Conservation (phyloP, 2,113 vertebrate species). For the Brienomyrus brachyistius region DNA sequence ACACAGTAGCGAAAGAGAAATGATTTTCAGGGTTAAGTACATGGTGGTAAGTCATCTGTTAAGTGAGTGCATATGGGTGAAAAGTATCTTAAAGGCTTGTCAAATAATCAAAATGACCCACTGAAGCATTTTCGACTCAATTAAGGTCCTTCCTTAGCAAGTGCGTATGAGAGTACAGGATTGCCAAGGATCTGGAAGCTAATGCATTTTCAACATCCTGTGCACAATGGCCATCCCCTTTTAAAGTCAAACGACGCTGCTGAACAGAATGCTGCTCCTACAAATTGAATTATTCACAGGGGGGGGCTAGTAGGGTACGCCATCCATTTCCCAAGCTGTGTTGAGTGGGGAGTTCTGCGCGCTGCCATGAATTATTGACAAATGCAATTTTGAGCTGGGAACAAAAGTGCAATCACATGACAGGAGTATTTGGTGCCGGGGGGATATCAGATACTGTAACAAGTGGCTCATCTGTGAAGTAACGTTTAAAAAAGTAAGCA, state of each 20-base stretch:
- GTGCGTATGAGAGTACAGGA: not conserved
- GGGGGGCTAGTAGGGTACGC: conserved; percentile 46
- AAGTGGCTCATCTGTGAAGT: not conserved
- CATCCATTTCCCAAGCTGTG: conserved; percentile 51
- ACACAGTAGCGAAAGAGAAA: not conserved
- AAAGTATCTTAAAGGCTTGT: not conserved
- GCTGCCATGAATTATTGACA: conserved; percentile 62
- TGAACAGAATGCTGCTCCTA: conserved; percentile 40
- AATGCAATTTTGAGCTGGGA: conserved; percentile 38
- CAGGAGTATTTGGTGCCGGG: conserved; percentile 25
- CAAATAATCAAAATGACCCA: not conserved
- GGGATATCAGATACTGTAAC: not conserved
- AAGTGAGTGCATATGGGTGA: not conserved
- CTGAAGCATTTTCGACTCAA: not conserved
- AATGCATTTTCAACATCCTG: not conserved
- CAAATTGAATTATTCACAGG: conserved; percentile 62
- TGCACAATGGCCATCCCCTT: conserved; percentile 1
- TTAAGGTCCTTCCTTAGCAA: not conserved
- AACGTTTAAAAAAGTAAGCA: conserved; percentile 27
- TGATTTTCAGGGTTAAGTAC: not conserved
- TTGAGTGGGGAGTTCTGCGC: conserved; percentile 55
- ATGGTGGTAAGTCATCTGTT: not conserved
- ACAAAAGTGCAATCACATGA: conserved; percentile 19
- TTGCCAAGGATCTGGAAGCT: not conserved
- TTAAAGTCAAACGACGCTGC: conserved; percentile 31